Base-by-base conservation (phyloP, 2,888 invertebrate species). In the Acronicta leporina region DNA sequence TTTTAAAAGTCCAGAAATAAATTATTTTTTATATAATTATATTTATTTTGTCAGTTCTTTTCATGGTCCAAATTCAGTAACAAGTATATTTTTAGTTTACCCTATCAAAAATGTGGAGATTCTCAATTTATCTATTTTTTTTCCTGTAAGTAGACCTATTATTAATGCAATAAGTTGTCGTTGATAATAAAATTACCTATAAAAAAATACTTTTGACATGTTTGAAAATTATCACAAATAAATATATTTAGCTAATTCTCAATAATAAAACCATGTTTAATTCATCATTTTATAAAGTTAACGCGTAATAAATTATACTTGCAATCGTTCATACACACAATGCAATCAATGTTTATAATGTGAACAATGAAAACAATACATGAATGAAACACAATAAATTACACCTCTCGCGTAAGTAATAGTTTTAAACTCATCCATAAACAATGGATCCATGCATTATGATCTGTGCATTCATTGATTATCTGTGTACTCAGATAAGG, bases 401-500 rank as follows among this genome's bases (percentile, higher is more conserved):
- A 82, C 81, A 80, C 73, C 62, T 76, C 62, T 65, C 60, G 40
- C 50, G 53, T 82, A 82, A 78, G 74, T 81, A 83, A 82, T 79
- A 73, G 82, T 73, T 78, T 38, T 69, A 76, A 76, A 68, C 60
- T 70, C 68, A 76, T 73, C 65, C 56, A 65, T 63, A 68, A 72
- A 81, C 82, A 80, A 80, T 80, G 70, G 73, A 55, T 56, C 51
- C 75, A 80, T 85, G 78, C 76, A 77, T 82, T 81, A 79, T 71
- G 68, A 74, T 81, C 79, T 77, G 82, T 83, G 81, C 75, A 79
- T 81, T 73, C 77, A 72, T 76, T 74, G 64, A 74, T 74, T 75
- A 80, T 77, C 73, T 73, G 68, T 75, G 71, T 75, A 77, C 76
- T 69, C 59, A 68, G 83, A 83, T 86, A 86, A 84, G 77, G 72